Conservation (phyloP, 92 coral and sea anemone species). For the Zoanthus sansibaricus region DNA sequence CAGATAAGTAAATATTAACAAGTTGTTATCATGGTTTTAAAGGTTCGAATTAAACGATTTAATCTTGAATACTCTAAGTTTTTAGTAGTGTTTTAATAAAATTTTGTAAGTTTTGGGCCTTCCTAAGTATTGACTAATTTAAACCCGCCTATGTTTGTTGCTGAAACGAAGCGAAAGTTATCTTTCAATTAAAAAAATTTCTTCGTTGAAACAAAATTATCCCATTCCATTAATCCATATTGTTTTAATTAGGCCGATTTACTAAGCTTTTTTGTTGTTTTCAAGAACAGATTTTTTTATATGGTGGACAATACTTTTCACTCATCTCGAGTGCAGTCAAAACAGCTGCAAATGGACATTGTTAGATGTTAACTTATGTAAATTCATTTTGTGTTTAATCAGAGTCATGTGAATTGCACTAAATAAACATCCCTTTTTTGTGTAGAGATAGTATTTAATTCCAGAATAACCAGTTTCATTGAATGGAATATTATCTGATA, state of each 20-base stretch:
- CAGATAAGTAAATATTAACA: slow-evolving; percentile 19
- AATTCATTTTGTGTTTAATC: background rate
- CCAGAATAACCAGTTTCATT: background rate
- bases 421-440: no score
- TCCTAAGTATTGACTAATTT: background rate
- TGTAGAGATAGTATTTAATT: background rate
- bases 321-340: background rate
- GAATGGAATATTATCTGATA: background rate
- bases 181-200: background rate
- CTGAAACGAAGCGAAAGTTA: slow-evolving; percentile 41
- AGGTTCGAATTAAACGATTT: slow-evolving; percentile 15
- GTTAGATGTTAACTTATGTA: background rate
- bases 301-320: background rate
- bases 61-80: background rate
- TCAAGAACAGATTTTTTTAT: slow-evolving; percentile 5
- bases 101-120: background rate
- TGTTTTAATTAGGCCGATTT: background rate
- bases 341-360: background rate
- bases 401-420: background rate
- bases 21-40: slow-evolving; percentile 19
- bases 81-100: background rate
- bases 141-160: background rate
- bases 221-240: background rate
- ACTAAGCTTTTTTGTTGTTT: slow-evolving; percentile 21
- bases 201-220: background rate